Evolutionary conservation across 2,797 vertebrate species (phyloP).

Genomic region (Coranthus polyacanthus): DNA sequence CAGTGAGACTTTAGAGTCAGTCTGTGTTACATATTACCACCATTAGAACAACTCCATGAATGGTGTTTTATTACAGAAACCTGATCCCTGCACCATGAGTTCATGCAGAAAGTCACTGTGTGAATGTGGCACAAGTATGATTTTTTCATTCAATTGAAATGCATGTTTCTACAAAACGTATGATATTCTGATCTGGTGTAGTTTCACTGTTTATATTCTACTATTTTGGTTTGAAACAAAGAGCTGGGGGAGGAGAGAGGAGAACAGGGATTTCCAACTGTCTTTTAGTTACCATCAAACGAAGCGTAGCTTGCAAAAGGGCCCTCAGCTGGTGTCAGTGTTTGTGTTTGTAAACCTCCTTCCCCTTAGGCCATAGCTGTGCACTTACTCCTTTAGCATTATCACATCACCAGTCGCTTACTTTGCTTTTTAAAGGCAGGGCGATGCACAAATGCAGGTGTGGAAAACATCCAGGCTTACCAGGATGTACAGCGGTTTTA

Average conservation of each 20-base stretch:
- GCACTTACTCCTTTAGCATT: not conserved
- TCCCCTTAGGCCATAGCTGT: not conserved
- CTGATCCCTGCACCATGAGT: slow-evolving; percentile 15
- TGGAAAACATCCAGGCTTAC: slow-evolving; percentile 15
- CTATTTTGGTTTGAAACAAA: not conserved
- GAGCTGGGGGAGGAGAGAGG: no score
- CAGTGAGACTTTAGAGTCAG: slow-evolving; percentile 5
- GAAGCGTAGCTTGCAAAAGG: not conserved
- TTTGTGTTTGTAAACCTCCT: slow-evolving; percentile 14
- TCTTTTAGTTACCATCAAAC: not conserved
- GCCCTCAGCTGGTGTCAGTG: not conserved
- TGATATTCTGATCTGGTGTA: not conserved
- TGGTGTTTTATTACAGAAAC: slow-evolving; percentile 28
- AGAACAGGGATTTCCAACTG: not conserved
- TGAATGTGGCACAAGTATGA: not conserved
- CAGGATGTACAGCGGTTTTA: slow-evolving; percentile 12
- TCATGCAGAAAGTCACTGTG: slow-evolving; percentile 3
- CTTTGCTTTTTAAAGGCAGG: slow-evolving; percentile 30
- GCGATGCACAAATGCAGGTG: slow-evolving; percentile 14
- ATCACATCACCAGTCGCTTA: slow-evolving; percentile 6
- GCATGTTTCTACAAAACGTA: not conserved
- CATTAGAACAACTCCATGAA: slow-evolving; percentile 5
- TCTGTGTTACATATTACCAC: not conserved
- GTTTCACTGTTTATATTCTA: not conserved
- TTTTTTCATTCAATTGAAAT: not conserved